Percentiles rank a stretch among this genome's conserved stretches.
Conservation (phyloP, 2,888 invertebrate genomes). For the Lagria hirta region DNA sequence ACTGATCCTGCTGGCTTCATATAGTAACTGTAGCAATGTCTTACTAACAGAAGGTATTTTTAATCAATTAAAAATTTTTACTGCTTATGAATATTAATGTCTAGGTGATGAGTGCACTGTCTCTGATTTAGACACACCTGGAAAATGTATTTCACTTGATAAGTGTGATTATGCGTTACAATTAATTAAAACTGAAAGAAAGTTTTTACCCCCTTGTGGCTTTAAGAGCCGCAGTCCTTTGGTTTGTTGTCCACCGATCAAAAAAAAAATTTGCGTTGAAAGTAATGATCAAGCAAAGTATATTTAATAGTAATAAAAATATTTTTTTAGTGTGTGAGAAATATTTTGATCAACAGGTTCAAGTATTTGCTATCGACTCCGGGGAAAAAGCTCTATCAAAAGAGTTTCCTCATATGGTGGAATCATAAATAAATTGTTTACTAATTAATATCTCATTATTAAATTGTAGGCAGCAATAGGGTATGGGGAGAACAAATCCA, state of each 20-base stretch:
- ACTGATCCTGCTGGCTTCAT: too few relatives aligned
- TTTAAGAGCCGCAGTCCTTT: constrained; percentile 1
- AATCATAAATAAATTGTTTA: constrained; percentile 2
- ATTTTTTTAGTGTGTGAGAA: constrained; percentile 6
- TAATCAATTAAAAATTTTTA: too few relatives aligned
- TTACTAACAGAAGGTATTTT: too few relatives aligned
- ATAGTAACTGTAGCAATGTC: too few relatives aligned
- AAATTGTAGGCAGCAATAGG: constrained; percentile 10
- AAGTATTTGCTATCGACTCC: not conserved
- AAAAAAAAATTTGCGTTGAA: not conserved
- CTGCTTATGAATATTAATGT: too few relatives aligned
- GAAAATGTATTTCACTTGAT: constrained; percentile 1
- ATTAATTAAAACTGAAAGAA: not conserved
- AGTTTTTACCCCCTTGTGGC: constrained; percentile 4
- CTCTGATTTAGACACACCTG: not conserved
- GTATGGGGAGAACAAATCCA: constrained; percentile 2
- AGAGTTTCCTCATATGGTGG: constrained; percentile 18
- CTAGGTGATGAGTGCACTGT: constrained; percentile 3
- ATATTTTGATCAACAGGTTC: constrained; percentile 39
- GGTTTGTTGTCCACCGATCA: constrained; percentile 5
- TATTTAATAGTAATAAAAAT: not conserved
- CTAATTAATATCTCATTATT: not conserved
- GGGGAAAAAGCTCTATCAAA: constrained; percentile 2
- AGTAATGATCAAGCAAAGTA: not conserved
- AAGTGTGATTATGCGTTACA: constrained; percentile 4